A percentile compares a stretch with the other conserved stretches of the same genome.
These are phyloP conservation scores for Epinotia ramella DNA, from an alignment of 2,888 invertebrate species.

Conservation along the genomic window DNA sequence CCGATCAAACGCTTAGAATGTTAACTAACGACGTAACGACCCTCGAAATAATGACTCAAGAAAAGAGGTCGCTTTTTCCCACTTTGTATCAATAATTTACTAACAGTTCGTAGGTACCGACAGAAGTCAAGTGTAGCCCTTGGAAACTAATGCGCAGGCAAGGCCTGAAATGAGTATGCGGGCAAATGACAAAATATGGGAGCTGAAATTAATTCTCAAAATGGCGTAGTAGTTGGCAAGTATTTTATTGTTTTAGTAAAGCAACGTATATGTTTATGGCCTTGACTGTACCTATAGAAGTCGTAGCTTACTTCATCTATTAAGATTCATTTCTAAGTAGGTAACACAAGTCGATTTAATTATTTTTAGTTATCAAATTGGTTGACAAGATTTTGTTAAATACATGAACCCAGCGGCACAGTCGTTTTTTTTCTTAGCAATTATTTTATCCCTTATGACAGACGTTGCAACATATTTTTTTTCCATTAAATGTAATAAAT, in stretches of 20 bases:
- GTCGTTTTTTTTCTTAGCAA: not conserved
- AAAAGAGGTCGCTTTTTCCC: not conserved
- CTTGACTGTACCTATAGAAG: not conserved
- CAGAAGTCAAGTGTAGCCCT: not conserved
- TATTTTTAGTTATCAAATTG: not conserved
- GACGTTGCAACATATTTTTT: not conserved
- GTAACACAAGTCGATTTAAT: not conserved
- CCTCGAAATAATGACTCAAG: not conserved
- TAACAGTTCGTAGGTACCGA: not conserved
- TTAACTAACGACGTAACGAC: slow-evolving; percentile 16
- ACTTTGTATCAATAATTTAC: not conserved
- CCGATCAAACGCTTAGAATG: slow-evolving; percentile 1
- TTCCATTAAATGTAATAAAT: slow-evolving; percentile 2
- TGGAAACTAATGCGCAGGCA: not conserved
- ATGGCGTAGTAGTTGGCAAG: too few relatives aligned
- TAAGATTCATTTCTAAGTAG: not conserved
- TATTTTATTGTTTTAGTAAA: too few relatives aligned
- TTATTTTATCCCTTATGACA: not conserved
- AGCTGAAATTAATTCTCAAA: too few relatives aligned
- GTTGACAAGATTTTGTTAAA: not conserved
- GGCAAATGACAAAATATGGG: not conserved
- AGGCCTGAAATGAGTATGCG: not conserved
- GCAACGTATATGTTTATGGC: too few relatives aligned
- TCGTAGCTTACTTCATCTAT: not conserved
- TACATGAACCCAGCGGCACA: not conserved